Conservation (phyloP, 2,888 invertebrate species). For the Microctonus aethiopoides region DNA sequence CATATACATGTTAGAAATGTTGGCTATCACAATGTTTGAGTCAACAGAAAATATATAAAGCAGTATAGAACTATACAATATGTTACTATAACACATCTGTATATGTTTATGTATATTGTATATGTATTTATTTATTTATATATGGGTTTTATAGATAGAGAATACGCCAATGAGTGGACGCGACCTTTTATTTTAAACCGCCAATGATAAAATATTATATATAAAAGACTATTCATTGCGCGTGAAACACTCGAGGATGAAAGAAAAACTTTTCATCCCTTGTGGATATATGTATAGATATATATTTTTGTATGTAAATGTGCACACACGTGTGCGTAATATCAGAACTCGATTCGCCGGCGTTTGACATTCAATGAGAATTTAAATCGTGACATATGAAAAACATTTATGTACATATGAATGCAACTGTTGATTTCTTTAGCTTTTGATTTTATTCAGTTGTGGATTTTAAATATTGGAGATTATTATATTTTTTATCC, state of each 20-base stretch:
- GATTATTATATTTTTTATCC: neutral
- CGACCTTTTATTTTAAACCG: conserved; percentile 44
- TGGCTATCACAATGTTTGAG: neutral
- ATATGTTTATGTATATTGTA: neutral
- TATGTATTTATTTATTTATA: conserved; percentile 35
- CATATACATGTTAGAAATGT: neutral
- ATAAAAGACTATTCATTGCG: conserved; percentile 56
- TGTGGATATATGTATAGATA: neutral
- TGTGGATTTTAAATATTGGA: neutral
- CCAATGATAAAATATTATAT: conserved; percentile 51
- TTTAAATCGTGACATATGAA: conserved; percentile 6
- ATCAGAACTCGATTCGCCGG: neutral
- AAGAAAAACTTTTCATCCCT: neutral
- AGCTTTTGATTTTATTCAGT: neutral
- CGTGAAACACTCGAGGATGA: conserved; percentile 24
- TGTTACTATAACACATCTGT: neutral
- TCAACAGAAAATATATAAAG: neutral
- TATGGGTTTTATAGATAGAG: neutral
- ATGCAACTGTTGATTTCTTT: neutral
- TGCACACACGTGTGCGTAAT: neutral
- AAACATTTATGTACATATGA: neutral
- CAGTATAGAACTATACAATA: neutral
- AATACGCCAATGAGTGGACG: conserved; percentile 24
- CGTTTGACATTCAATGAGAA: neutral
- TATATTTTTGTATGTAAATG: neutral